Evolutionary conservation across 92 coral and sea anemone genomes (phyloP).

Genomic region (Metridium senile): DNA sequence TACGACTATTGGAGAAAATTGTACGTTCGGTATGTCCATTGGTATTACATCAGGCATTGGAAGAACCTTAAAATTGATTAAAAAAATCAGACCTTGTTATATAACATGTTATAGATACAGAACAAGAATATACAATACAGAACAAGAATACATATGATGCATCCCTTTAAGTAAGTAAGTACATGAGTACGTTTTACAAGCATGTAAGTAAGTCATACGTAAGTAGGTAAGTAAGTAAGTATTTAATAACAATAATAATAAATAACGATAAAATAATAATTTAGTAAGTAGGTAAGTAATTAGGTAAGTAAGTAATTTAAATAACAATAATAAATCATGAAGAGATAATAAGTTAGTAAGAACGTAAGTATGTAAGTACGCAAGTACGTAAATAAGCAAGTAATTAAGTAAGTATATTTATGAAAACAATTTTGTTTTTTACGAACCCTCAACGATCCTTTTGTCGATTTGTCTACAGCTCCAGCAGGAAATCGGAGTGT

Average conservation of each 20-base stretch:
- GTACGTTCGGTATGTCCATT: not conserved
- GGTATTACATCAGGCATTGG: not conserved
- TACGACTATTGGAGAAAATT: conserved; percentile 14
- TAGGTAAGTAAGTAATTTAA: too few relatives aligned
- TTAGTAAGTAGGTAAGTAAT: too few relatives aligned
- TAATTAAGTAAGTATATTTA: too few relatives aligned
- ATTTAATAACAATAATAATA: too few relatives aligned
- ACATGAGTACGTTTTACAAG: too few relatives aligned
- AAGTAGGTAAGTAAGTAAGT: too few relatives aligned
- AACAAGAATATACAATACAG: not conserved
- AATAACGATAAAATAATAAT: too few relatives aligned
- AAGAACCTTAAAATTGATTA: not conserved
- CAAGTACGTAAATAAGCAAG: not conserved
- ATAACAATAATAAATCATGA: too few relatives aligned
- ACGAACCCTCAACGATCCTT: conserved; percentile 26
- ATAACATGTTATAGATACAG: not conserved
- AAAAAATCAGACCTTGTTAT: not conserved
- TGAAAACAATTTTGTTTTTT: not conserved
- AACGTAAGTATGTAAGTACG: too few relatives aligned
- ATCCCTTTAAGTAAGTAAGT: too few relatives aligned
- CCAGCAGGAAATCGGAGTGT: conserved; percentile 21
- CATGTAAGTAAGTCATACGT: not conserved
- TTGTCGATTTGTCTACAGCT: conserved; percentile 25
- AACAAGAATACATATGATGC: not conserved
- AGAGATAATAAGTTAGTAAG: too few relatives aligned